Evolutionary conservation across 2,797 vertebrate species (phyloP).

Genomic region (Nyctalus aviator): DNA sequence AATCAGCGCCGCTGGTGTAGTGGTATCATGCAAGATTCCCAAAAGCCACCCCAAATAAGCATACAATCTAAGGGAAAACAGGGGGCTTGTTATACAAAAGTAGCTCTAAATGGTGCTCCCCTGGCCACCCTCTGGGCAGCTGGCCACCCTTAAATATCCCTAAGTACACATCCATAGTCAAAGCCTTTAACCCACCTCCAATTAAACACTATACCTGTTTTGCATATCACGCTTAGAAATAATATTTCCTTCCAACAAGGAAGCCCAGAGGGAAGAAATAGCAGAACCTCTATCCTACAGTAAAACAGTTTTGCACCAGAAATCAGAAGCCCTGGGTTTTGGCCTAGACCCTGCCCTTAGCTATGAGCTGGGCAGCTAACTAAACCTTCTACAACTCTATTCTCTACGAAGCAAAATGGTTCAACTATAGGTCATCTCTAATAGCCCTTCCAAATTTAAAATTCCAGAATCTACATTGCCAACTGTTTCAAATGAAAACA

Average conservation of each 20-base stretch:
- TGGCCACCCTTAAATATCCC: not conserved
- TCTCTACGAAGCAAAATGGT: not conserved
- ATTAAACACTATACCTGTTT: not conserved
- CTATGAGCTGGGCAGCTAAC: not conserved
- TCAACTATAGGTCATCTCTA: not conserved
- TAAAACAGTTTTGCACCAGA: not conserved
- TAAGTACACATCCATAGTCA: not conserved
- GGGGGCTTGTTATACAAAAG: not conserved
- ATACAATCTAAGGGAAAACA: not conserved
- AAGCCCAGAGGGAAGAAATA: not conserved
- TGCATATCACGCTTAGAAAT: not conserved
- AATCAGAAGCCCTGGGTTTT: not conserved
- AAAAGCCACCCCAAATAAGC: constrained; percentile 77
- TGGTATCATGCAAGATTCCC: constrained; percentile 99
- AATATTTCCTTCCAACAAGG: not conserved
- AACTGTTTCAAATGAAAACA: constrained; percentile 58
- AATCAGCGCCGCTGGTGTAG: constrained; percentile 95
- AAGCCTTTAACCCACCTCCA: not conserved
- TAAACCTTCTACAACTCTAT: not conserved
- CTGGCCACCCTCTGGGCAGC: not conserved
- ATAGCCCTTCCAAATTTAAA: not conserved
- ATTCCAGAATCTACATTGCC: constrained; percentile 3
- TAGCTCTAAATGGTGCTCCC: not conserved
- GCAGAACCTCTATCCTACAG: not conserved
- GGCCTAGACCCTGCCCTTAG: not conserved